Percentiles rank a stretch among this genome's conserved stretches.
phyloP scores from a whole-genome alignment of 2,797 vertebrate genomes.

The Poecile montanus region DNA sequence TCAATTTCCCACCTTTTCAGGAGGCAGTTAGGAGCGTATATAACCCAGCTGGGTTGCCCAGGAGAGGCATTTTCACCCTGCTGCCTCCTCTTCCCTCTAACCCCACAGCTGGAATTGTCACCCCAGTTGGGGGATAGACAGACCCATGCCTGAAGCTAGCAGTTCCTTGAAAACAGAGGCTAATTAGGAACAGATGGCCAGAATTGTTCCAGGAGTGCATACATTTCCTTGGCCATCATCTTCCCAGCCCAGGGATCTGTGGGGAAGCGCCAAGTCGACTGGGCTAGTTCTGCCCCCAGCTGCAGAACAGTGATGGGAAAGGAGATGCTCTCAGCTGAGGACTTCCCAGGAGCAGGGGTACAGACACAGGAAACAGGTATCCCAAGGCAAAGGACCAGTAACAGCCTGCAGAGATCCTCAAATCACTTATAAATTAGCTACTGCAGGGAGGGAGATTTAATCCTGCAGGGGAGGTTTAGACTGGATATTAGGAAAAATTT shows the following conservation, averaged over 20 bases:
- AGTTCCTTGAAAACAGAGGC: neutral
- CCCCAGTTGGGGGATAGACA: accelerated
- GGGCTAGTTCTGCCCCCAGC: neutral
- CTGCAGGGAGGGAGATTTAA: neutral
- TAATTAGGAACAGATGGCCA: neutral
- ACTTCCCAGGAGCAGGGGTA: neutral
- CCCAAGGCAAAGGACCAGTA: neutral
- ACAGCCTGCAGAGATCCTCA: neutral
- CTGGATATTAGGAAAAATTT: neutral
- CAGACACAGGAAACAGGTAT: neutral
- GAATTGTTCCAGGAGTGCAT: neutral
- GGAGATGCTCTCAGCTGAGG: neutral
- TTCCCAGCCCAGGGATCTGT: neutral
- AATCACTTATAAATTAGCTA: neutral
- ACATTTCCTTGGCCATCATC: neutral
- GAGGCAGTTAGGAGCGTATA: neutral
- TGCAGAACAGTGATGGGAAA: neutral
- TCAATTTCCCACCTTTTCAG: neutral
- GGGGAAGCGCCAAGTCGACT: accelerated
- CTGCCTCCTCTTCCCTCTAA: neutral
- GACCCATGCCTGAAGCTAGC: neutral
- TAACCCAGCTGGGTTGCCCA: neutral
- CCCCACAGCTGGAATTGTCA: neutral
- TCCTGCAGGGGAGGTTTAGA: neutral
- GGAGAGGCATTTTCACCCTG: neutral